Conservation (phyloP, 2,113 vertebrate species). For the Nothoprocta pentlandii region DNA sequence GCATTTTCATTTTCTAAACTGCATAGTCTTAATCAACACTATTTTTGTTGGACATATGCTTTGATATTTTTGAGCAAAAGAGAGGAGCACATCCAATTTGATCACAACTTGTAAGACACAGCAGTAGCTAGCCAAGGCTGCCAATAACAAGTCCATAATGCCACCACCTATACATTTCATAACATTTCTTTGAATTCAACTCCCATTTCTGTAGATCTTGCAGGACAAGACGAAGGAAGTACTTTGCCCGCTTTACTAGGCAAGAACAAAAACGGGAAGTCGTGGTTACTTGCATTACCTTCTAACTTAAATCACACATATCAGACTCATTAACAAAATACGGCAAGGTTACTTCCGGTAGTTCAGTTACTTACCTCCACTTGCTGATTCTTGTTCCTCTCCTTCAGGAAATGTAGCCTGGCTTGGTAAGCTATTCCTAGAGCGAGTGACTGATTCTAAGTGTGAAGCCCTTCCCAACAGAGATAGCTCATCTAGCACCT, state of each 20-base stretch:
- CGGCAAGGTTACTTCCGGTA: not conserved
- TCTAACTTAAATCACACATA: not conserved
- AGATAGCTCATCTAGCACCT: constrained; percentile 95
- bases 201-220: not conserved
- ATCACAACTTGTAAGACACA: not conserved
- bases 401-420: constrained; percentile 89
- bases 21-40: not conserved
- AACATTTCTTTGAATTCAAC: not conserved
- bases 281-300: rapidly evolving
- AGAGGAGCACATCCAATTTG: not conserved
- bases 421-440: constrained; percentile 96
- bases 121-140: not conserved
- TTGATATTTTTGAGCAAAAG: not conserved
- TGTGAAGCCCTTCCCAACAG: constrained; percentile 96
- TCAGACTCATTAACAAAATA: not conserved
- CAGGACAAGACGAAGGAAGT: not conserved
- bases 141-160: not conserved
- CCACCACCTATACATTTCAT: not conserved
- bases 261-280: not conserved
- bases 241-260: not conserved
- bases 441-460: constrained; percentile 97
- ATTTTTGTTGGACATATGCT: not conserved
- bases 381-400: constrained; percentile 85
- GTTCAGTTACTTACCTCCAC: constrained; percentile 85
- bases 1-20: not conserved